These are phyloP conservation scores for Ammodytes marinus DNA, from an alignment of 2,113 vertebrate genomes.

Conservation along the genomic window DNA sequence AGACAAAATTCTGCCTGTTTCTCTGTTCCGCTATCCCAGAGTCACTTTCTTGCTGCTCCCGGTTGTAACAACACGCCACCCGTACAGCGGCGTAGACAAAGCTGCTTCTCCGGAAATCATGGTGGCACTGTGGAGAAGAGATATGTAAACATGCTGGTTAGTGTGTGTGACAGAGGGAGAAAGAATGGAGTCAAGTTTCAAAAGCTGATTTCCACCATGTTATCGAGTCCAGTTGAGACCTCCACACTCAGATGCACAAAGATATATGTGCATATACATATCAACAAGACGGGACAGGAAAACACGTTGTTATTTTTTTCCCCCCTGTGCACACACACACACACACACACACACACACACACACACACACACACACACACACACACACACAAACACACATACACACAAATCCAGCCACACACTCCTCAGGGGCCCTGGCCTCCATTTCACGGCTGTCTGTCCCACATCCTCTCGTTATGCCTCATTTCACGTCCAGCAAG, in stretches of 20 bases:
- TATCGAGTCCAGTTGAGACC: conserved; percentile 38
- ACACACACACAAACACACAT: conserved; percentile 18
- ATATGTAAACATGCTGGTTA: conserved; percentile 75
- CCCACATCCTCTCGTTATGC: conserved; percentile 83
- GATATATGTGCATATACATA: conserved; percentile 11
- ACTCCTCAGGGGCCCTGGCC: conserved; percentile 73
- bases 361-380: conserved; percentile 13
- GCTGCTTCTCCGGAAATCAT: conserved; percentile 73
- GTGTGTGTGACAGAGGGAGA: conserved; percentile 40
- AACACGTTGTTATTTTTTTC: conserved; percentile 7
- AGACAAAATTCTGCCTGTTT: background rate
- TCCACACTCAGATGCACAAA: conserved; percentile 38
- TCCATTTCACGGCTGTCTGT: conserved; percentile 84
- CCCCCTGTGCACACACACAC: background rate
- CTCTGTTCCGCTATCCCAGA: background rate
- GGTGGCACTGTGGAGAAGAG: conserved; percentile 67
- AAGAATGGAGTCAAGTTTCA: conserved; percentile 73
- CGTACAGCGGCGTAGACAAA: conserved; percentile 54
- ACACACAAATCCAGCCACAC: conserved; percentile 3
- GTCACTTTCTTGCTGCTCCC: background rate
- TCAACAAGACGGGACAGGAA: conserved; percentile 40
- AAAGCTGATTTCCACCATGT: conserved; percentile 57
- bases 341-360: conserved; percentile 19
- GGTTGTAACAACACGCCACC: conserved; percentile 25
- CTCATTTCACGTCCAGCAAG: conserved; percentile 80